Conservation (phyloP, 2,888 invertebrate genomes). For the Dynastes hyllus region DNA sequence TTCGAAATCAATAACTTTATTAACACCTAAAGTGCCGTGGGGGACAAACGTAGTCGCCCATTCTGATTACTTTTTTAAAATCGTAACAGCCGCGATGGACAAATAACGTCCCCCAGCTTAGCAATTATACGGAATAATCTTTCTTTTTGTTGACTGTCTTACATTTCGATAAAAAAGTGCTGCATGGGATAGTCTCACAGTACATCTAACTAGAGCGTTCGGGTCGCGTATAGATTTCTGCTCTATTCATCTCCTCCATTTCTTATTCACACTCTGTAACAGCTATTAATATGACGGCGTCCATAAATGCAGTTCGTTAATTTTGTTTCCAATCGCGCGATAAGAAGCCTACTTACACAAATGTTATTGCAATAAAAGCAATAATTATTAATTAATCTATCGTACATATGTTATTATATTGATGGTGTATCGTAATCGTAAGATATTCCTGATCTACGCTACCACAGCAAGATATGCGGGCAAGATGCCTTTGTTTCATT, state of each 20-base stretch:
- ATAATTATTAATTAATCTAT: conserved; percentile 10
- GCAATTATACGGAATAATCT: too few species aligned
- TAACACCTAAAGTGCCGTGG: too few species aligned
- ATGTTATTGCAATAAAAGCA: background rate
- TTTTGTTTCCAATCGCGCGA: background rate
- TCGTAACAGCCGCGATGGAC: too few species aligned
- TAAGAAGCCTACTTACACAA: background rate
- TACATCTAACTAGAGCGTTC: too few species aligned
- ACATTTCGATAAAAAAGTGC: too few species aligned
- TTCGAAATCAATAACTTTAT: too few species aligned
- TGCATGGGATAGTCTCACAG: too few species aligned
- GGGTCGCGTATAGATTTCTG: too few species aligned
- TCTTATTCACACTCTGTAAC: background rate
- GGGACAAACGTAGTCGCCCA: too few species aligned
- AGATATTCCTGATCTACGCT: conserved; percentile 11
- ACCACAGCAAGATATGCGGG: conserved; percentile 20
- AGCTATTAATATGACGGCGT: conserved; percentile 8
- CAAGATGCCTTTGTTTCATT: conserved; percentile 31
- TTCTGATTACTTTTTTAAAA: too few species aligned
- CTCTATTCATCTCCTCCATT: background rate
- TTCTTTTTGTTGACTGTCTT: too few species aligned
- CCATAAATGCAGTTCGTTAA: background rate
- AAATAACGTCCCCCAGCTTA: too few species aligned
- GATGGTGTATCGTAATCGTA: conserved; percentile 6
- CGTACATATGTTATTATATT: conserved; percentile 9